phyloP scores from a whole-genome alignment of 2,888 invertebrate species.

The Xylota segnis region DNA sequence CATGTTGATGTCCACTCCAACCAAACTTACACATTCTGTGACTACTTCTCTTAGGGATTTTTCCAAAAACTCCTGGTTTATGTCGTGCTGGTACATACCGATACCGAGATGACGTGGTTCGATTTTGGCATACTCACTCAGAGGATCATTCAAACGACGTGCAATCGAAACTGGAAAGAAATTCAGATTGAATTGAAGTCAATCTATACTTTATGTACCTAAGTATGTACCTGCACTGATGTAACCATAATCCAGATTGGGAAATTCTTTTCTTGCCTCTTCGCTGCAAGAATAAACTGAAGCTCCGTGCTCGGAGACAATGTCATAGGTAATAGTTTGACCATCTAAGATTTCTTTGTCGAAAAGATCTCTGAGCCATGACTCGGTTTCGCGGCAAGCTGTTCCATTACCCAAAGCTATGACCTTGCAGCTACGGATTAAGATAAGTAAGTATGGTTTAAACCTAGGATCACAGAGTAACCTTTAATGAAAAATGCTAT shows the following conservation, averaged over 20 bases:
- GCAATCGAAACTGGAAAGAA: constrained; percentile 89
- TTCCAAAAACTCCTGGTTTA: constrained; percentile 91
- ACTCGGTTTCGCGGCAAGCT: constrained; percentile 94
- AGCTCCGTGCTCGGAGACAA: constrained; percentile 95
- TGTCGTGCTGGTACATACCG: constrained; percentile 97
- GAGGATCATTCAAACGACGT: constrained; percentile 94
- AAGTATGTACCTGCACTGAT: constrained; percentile 90
- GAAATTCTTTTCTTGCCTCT: constrained; percentile 94
- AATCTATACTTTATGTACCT: neutral
- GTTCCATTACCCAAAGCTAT: constrained; percentile 96
- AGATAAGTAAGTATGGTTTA: neutral
- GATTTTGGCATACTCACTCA: constrained; percentile 96
- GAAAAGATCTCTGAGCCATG: constrained; percentile 88
- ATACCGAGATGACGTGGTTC: constrained; percentile 96
- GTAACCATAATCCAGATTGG: constrained; percentile 92
- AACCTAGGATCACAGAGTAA: no score
- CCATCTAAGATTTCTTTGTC: constrained; percentile 86
- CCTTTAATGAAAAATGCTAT: no score
- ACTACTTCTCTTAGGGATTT: constrained; percentile 91
- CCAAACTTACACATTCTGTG: constrained; percentile 96
- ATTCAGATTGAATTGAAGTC: neutral
- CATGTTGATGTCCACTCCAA: constrained; percentile 96
- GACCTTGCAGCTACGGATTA: constrained; percentile 87
- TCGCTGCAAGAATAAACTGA: constrained; percentile 96
- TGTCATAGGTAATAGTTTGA: constrained; percentile 87